A percentile compares a stretch with the other conserved stretches of the same genome.
These are phyloP conservation scores for Apamea epomidion DNA, from an alignment of 2,888 invertebrate genomes.

Conservation along the genomic window DNA sequence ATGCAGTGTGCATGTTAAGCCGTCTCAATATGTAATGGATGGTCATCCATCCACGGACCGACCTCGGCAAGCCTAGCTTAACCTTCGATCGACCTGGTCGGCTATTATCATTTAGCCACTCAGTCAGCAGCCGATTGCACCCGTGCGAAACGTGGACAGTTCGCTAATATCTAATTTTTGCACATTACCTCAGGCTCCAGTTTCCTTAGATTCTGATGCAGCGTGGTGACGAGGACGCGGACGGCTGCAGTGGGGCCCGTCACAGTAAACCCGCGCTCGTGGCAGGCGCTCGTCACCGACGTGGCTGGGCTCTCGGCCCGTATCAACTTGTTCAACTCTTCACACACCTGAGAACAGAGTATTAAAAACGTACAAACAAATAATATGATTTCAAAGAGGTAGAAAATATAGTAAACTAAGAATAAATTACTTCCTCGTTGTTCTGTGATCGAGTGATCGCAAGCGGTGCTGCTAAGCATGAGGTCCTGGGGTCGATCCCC, in stretches of 20 bases:
- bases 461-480: background rate
- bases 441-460: background rate
- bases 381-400: background rate
- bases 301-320: slow-evolving; percentile 76
- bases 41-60: background rate
- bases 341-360: slow-evolving; percentile 90
- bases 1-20: no score
- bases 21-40: background rate
- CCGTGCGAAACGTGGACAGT: background rate
- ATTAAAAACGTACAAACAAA: background rate
- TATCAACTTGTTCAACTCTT: slow-evolving; percentile 94
- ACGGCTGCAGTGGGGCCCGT: slow-evolving; percentile 96
- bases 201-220: slow-evolving; percentile 98
- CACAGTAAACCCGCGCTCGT: slow-evolving; percentile 95
- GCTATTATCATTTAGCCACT: background rate
- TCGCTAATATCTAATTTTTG: background rate
- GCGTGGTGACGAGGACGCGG: slow-evolving; percentile 97
- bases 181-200: slow-evolving; percentile 94
- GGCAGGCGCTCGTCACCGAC: slow-evolving; percentile 74
- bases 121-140: background rate
- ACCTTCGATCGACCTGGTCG: background rate
- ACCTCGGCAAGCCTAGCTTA: background rate
- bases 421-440: background rate
- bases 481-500: background rate
- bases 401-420: background rate